Evolutionary conservation across 1,140 invertebrate genomes (phyloP), one percentile per base, ranked within the genome.

Genomic region (Brachionus sp.): DNA sequence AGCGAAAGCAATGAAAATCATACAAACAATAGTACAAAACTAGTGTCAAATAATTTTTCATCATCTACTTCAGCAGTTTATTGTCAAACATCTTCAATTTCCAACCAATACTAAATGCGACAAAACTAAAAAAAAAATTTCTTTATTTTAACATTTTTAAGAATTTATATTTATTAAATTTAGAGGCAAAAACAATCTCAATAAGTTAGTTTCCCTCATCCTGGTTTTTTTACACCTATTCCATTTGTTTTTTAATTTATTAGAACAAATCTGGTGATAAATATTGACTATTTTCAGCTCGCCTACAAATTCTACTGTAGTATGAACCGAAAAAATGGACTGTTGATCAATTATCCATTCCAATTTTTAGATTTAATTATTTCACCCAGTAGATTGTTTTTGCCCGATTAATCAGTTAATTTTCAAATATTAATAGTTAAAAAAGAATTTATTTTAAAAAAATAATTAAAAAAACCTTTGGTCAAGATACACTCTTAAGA

Each of bases 341-440:
- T 57, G 50, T 57, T 57, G 50, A 57, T n/a, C n/a, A n/a, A 57
- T 57, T 57, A 57, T 57, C 50, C 50, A 57, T 57, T 57, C 50
- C 50, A 57, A 19, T 57, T 19, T 50, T 16, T 57, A 57, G 50
- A 57, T 19, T 57, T 57, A 57, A 57, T 23, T 57, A 57, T 57
- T 57, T 57, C n/a, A 23, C 50, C 50, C 50, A 19, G 16, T 7
- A 3, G 50, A 19, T 57, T 57, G 50, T 57, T 57, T 57, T 57
- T 57, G 50, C 50, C 16, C 2, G 19, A 19, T 1, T 23, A 23
- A 25, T 57, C 50, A 57, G 16, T 57, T 53, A 42, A 42, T 57
- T 57, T 57, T 57, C 19, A 57, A 57, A 57, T 57, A 57, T 57
- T 57, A 19, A 57, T 23, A n/a, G 19, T 57, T 57, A 7, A 57